Conservation (phyloP, 2,113 vertebrate genomes). For the Microtus richardsoni region DNA sequence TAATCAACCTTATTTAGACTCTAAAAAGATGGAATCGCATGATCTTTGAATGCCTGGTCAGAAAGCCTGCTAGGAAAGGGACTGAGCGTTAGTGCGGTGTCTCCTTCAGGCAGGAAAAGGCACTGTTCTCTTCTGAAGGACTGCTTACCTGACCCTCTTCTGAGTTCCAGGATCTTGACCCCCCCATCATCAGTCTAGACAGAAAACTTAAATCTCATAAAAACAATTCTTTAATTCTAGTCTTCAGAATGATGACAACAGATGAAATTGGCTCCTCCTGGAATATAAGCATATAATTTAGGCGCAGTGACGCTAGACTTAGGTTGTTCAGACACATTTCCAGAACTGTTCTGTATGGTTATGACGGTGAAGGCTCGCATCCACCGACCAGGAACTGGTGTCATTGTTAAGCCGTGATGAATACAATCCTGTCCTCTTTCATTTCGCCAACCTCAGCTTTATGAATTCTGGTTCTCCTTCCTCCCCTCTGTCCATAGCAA, state of each 20-base stretch:
- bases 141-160: background rate
- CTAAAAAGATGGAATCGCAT: conserved; percentile 31
- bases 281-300: background rate
- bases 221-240: conserved; percentile 21
- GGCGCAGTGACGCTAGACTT: background rate
- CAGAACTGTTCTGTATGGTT: background rate
- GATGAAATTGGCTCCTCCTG: background rate
- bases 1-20: conserved; percentile 8
- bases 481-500: background rate
- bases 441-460: background rate
- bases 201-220: conserved; percentile 47
- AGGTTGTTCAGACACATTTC: background rate
- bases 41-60: background rate
- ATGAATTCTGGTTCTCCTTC: background rate
- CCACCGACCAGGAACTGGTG: background rate
- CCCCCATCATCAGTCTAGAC: background rate
- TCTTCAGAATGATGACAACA: conserved; percentile 31
- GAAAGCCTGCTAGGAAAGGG: background rate
- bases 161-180: conserved; percentile 30
- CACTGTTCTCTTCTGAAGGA: background rate
- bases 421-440: background rate
- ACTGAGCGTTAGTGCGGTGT: background rate
- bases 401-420: background rate
- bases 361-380: background rate
- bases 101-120: conserved; percentile 6